phyloP scores from a whole-genome alignment of 2,113 vertebrate genomes.

The Proterorhinus semilunaris region DNA sequence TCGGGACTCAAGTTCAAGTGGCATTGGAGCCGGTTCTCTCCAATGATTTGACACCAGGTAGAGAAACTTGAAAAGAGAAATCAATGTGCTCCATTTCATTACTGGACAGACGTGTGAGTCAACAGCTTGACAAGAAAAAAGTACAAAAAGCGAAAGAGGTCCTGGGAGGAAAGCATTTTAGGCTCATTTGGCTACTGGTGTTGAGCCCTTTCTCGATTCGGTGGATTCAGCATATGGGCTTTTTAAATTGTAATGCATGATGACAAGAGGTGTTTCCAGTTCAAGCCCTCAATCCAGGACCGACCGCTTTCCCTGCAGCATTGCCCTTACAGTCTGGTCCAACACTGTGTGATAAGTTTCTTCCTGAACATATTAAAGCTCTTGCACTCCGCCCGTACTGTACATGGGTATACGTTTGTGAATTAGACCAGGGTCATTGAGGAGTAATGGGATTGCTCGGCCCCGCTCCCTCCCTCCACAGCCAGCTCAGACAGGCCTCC shows the following conservation, averaged over 20 bases:
- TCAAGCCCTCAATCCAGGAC: background rate
- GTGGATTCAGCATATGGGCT: too few relatives aligned
- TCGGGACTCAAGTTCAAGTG: background rate
- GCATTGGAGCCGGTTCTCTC: background rate
- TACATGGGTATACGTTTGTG: slow-evolving; percentile 6
- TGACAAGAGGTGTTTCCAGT: background rate
- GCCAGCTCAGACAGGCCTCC: slow-evolving; percentile 56
- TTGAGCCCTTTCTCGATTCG: too few relatives aligned
- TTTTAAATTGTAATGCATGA: background rate
- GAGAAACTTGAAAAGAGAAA: background rate
- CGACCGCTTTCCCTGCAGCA: slow-evolving; percentile 1
- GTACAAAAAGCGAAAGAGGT: too few relatives aligned
- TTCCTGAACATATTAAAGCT: slow-evolving; percentile 22
- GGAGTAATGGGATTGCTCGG: slow-evolving; percentile 67
- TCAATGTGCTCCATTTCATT: too few relatives aligned
- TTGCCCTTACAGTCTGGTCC: slow-evolving; percentile 28
- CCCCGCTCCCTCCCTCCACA: slow-evolving; percentile 52
- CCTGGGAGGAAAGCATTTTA: too few relatives aligned
- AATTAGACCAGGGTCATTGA: slow-evolving; percentile 55
- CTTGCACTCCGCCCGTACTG: background rate
- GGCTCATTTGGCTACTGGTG: too few relatives aligned
- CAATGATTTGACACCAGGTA: background rate
- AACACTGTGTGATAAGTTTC: background rate
- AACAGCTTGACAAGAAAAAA: too few relatives aligned
- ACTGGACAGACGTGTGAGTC: too few relatives aligned